Evolutionary conservation across 1,140 invertebrate genomes (phyloP), one percentile per base, ranked within the genome.

Genomic region (Reticulitermes speratus): DNA sequence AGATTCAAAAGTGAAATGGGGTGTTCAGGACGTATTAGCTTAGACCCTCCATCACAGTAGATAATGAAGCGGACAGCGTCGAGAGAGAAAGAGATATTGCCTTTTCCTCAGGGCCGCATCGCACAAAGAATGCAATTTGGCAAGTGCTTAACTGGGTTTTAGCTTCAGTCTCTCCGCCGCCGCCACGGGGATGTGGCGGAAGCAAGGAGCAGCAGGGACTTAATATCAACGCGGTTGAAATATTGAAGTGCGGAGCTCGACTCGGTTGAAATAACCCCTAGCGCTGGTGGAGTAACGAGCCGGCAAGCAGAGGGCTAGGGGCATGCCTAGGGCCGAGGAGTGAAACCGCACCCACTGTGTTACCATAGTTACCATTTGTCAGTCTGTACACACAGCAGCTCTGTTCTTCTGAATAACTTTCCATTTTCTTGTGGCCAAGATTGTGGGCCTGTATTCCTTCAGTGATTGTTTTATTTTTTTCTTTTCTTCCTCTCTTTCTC

Each of bases 221-320:
- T 85, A 85, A 85, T 85, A 85, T 85, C 85, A 85, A 75, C 85
- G 85, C 23, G 59, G 45, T 82, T 85, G 85, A 85, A 85, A 85
- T 85, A 85, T 85, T 48, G 85, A 85, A 75, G 85, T n/a, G 85
- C 65, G 25, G 83, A n/a, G 48, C 83, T 48, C 83, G 38, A 45
- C 83, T 85, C 75, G 85, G 65, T 85, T 85, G 85, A 85, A 85
- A 85, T 85, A 85, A 85, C 85, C 85, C 84, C 65, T 23, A 21
- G 44, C 44, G 83, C 44, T 84, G n/a, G n/a, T 25, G 65, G 55
- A 85, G 65, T 85, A 85, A 85, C 85, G 85, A 85, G 85, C 52
- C 85, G 85, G 55, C 45, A 69, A 69, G 85, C 23, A 75, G 52
- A 48, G 83, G 44, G 83, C 21, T 14, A 48, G 45, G 45, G 44